Evolutionary conservation across 92 coral and sea anemone species (phyloP).

Genomic region (Phenganax stokvisi): DNA sequence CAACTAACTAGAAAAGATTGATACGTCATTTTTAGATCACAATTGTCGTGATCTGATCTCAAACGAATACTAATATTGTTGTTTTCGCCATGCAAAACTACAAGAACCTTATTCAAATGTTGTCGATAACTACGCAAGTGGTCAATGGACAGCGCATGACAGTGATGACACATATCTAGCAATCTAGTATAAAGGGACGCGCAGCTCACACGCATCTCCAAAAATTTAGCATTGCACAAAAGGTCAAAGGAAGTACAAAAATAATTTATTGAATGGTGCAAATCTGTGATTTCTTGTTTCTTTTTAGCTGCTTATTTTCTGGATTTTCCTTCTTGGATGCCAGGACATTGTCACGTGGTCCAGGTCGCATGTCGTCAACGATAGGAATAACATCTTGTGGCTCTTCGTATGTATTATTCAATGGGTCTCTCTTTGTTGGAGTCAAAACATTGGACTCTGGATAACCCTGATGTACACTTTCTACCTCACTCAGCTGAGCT

Average conservation of each 20-base stretch:
- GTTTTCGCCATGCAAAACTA: no score
- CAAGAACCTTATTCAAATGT: neutral
- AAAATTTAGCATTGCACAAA: neutral
- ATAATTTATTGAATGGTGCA: constrained; percentile 58
- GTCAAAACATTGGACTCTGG: constrained; percentile 3
- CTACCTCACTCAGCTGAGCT: constrained; percentile 15
- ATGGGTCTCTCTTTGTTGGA: constrained; percentile 34
- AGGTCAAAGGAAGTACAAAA: neutral
- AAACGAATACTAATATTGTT: no score
- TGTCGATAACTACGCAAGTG: neutral
- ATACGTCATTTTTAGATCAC: no score
- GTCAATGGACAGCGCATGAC: no score
- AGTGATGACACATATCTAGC: no score
- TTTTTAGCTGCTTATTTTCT: constrained; percentile 35
- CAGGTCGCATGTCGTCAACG: constrained; percentile 43
- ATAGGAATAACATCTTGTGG: constrained; percentile 52
- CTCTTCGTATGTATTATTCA: constrained; percentile 60
- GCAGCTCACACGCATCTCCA: neutral
- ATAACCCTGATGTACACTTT: constrained; percentile 23
- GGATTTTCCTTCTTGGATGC: constrained; percentile 67
- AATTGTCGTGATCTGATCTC: no score
- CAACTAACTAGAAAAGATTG: no score
- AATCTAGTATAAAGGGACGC: neutral
- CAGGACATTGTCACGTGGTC: constrained; percentile 77
- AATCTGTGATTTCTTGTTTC: constrained; percentile 55